Percentiles rank a stretch among this genome's conserved stretches.
These are phyloP conservation scores for Melanotus villosus DNA, from an alignment of 2,888 invertebrate species.

Conservation along the genomic window DNA sequence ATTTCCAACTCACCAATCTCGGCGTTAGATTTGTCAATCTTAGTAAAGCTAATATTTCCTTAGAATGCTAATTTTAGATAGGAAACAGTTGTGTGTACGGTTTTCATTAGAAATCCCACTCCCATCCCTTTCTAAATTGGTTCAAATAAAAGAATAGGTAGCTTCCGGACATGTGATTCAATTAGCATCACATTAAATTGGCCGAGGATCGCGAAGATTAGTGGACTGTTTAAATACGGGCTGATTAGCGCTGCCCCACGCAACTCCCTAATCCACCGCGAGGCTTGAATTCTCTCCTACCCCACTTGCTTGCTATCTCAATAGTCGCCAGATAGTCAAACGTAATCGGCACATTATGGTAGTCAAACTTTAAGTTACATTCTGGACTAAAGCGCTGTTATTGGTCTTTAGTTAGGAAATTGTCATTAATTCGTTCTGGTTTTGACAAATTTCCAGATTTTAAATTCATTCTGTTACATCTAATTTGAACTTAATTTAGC, in stretches of 20 bases:
- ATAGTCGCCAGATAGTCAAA: slow-evolving; percentile 36
- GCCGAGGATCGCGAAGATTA: slow-evolving; percentile 52
- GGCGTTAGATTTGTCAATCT: too few species aligned
- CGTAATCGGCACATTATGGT: slow-evolving; percentile 34
- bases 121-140: slow-evolving; percentile 5
- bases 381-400: not conserved
- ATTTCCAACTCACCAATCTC: too few species aligned
- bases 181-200: slow-evolving; percentile 53
- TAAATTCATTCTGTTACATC: too few species aligned
- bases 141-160: slow-evolving; percentile 19
- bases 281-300: slow-evolving; percentile 41
- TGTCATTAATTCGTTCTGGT: too few species aligned
- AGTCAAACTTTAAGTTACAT: slow-evolving; percentile 18
- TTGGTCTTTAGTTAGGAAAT: not conserved
- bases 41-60: not conserved
- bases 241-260: slow-evolving; percentile 53
- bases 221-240: slow-evolving; percentile 55
- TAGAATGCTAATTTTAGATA: not conserved
- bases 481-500: too few species aligned
- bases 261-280: slow-evolving; percentile 50
- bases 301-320: slow-evolving; percentile 38
- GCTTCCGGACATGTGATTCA: slow-evolving; percentile 41
- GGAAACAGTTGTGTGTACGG: not conserved
- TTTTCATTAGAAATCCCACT: slow-evolving; percentile 10
- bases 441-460: too few species aligned